Conservation (phyloP, 2,888 invertebrate species). For the Rhaphigaster nebulosa region DNA sequence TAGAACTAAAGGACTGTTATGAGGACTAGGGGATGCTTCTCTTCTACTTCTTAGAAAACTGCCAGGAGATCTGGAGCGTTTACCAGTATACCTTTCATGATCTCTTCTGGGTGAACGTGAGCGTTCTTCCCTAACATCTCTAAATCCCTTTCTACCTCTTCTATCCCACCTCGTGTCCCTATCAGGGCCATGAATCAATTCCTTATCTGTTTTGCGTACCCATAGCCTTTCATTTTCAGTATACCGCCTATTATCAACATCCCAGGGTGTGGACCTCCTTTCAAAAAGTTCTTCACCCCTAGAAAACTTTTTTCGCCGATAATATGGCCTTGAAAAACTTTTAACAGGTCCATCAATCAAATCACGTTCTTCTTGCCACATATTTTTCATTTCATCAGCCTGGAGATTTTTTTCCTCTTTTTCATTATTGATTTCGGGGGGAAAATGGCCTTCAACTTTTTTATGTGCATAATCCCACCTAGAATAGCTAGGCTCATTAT, state of each 20-base stretch:
- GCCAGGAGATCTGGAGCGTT: slow-evolving; percentile 30
- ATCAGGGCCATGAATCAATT: slow-evolving; percentile 31
- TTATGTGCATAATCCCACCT: slow-evolving; percentile 58
- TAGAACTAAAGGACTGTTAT: not conserved
- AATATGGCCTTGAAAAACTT: slow-evolving; percentile 3
- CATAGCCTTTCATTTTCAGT: slow-evolving; percentile 23
- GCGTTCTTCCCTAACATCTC: slow-evolving; percentile 40
- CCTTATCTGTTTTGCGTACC: slow-evolving; percentile 45
- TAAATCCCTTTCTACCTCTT: slow-evolving; percentile 27
- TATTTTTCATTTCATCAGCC: not conserved
- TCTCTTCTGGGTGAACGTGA: slow-evolving; percentile 49
- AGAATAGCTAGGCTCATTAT: slow-evolving; percentile 47
- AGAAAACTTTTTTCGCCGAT: slow-evolving; percentile 31
- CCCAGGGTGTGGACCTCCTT: not conserved
- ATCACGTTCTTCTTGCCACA: slow-evolving; percentile 56
- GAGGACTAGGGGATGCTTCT: slow-evolving; percentile 19
- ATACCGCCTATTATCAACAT: slow-evolving; percentile 30
- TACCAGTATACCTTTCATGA: slow-evolving; percentile 48
- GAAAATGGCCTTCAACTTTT: slow-evolving; percentile 47
- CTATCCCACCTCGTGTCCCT: slow-evolving; percentile 40
- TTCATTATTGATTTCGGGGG: not conserved
- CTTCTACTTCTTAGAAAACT: slow-evolving; percentile 4
- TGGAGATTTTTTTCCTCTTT: slow-evolving; percentile 4
- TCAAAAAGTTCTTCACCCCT: slow-evolving; percentile 53
- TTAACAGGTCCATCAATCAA: slow-evolving; percentile 51